Evolutionary conservation across 1,140 invertebrate species (phyloP).

Genomic region (Platorchestia sp.): DNA sequence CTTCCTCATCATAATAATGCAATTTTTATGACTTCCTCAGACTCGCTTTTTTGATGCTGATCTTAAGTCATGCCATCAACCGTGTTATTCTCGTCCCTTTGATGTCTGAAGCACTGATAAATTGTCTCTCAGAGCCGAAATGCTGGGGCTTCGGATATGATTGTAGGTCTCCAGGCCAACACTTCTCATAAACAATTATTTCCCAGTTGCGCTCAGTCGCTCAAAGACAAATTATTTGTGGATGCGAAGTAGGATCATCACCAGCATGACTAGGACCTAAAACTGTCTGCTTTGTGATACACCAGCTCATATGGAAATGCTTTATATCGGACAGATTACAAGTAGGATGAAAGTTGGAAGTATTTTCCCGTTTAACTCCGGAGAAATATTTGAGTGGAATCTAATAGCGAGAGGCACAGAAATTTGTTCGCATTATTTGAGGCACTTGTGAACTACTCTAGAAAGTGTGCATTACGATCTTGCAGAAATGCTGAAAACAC

Average conservation of each 20-base stretch:
- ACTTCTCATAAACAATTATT: slow-evolving; percentile 40
- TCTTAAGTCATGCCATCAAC: background rate
- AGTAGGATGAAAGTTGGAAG: background rate
- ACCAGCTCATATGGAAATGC: background rate
- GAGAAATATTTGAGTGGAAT: background rate
- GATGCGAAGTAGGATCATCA: background rate
- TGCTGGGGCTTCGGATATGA: background rate
- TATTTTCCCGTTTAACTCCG: background rate
- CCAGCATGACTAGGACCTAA: background rate
- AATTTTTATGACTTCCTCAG: background rate
- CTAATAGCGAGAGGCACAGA: background rate
- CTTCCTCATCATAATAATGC: background rate
- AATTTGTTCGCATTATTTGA: background rate
- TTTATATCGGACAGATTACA: background rate
- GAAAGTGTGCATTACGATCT: background rate
- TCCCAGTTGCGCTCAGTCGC: background rate
- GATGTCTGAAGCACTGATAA: background rate
- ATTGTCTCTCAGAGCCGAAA: background rate
- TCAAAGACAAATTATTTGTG: background rate
- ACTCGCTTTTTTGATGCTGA: background rate
- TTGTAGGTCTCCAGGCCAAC: background rate
- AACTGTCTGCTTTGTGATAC: background rate
- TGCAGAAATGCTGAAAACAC: background rate
- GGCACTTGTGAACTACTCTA: background rate
- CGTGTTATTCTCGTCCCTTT: background rate